phyloP scores from a whole-genome alignment of 1,140 invertebrate species.

The Apis florea region DNA sequence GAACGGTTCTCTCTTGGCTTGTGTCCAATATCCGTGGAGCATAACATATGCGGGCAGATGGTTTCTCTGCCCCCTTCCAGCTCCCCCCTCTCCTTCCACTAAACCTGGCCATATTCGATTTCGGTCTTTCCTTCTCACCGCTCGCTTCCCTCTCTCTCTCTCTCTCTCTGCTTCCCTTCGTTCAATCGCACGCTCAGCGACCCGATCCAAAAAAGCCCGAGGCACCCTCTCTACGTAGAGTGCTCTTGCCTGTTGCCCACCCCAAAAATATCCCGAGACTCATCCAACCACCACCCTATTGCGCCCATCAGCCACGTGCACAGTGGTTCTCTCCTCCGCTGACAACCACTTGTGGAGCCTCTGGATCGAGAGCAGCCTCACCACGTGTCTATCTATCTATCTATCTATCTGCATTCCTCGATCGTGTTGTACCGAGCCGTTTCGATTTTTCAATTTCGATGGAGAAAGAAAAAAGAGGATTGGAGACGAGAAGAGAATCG shows the following conservation, averaged over 20 bases:
- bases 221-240: constrained; percentile 68
- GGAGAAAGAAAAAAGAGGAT: too few relatives aligned
- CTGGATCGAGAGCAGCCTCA: too few relatives aligned
- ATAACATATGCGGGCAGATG: constrained; percentile 77
- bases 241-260: constrained; percentile 66
- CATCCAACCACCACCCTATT: constrained; percentile 65
- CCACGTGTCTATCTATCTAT: too few relatives aligned
- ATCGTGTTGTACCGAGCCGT: too few relatives aligned
- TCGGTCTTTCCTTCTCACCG: constrained; percentile 34
- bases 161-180: constrained; percentile 44
- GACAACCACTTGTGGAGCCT: constrained; percentile 63
- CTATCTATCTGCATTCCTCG: too few relatives aligned
- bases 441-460: too few relatives aligned
- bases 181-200: constrained; percentile 56
- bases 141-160: neutral
- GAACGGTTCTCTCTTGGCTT: constrained; percentile 66
- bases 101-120: constrained; percentile 45
- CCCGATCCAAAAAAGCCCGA: constrained; percentile 66
- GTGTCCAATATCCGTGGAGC: constrained; percentile 62
- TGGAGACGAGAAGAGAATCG: too few relatives aligned
- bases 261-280: constrained; percentile 64
- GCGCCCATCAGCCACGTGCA: constrained; percentile 58
- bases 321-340: constrained; percentile 62
- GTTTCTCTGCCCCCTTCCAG: constrained; percentile 67
- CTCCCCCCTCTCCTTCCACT: constrained; percentile 22